Evolutionary conservation across 2,113 vertebrate species (phyloP).

Genomic region (Chloropsis hardwickii): DNA sequence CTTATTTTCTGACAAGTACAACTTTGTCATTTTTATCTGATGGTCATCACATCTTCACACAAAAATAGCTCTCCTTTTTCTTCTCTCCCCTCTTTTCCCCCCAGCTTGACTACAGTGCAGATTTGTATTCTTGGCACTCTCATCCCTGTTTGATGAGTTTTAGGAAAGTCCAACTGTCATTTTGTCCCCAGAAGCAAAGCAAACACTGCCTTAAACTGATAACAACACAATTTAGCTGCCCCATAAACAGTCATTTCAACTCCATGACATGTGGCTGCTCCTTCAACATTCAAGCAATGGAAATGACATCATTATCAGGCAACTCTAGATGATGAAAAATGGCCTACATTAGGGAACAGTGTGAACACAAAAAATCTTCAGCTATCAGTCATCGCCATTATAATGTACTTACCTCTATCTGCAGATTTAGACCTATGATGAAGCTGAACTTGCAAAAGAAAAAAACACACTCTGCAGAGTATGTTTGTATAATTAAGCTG

Average conservation of each 20-base stretch:
- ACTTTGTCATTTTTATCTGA: constrained; percentile 63
- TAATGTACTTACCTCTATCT: constrained; percentile 60
- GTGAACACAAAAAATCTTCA: constrained; percentile 61
- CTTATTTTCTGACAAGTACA: constrained; percentile 63
- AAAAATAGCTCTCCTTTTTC: constrained; percentile 22
- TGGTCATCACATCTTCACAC: constrained; percentile 23
- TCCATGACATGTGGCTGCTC: constrained; percentile 59
- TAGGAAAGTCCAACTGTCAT: constrained; percentile 52
- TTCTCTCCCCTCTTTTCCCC: background rate
- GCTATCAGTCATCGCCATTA: constrained; percentile 66
- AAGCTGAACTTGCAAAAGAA: background rate
- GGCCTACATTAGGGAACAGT: constrained; percentile 70
- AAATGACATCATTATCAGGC: constrained; percentile 74
- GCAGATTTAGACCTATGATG: constrained; percentile 43
- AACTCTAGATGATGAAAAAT: constrained; percentile 73
- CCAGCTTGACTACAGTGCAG: background rate
- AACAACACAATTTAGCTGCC: constrained; percentile 62
- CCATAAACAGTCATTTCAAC: constrained; percentile 68
- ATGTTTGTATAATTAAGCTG: constrained; percentile 64
- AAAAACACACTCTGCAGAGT: constrained; percentile 15
- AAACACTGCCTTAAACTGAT: constrained; percentile 71
- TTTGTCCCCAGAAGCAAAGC: constrained; percentile 70
- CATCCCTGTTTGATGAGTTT: constrained; percentile 56
- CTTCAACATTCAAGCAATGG: constrained; percentile 70
- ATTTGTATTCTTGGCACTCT: constrained; percentile 61